phyloP scores from a whole-genome alignment of 2,797 vertebrate genomes.

The Notolepis coatsorum region DNA sequence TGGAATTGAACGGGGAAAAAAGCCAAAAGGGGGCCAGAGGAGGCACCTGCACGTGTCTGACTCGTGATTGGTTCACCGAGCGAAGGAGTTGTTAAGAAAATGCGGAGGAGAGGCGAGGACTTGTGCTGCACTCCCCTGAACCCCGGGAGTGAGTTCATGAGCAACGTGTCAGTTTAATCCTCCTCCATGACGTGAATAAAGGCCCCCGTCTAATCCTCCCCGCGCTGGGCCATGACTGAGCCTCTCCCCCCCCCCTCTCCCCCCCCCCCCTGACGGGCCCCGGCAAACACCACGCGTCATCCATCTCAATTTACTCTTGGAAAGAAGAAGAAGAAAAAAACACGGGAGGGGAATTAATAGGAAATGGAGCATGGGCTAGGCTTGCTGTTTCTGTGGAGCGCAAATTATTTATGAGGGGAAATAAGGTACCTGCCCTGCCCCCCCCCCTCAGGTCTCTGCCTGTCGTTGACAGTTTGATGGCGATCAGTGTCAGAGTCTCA shows the following conservation, averaged over 20 bases:
- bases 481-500: constrained; percentile 78
- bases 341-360: constrained; percentile 69
- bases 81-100: constrained; percentile 17
- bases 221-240: constrained; percentile 36
- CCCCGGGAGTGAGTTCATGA: constrained; percentile 37
- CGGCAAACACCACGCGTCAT: constrained; percentile 53
- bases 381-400: constrained; percentile 62
- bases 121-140: constrained; percentile 17
- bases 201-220: constrained; percentile 42
- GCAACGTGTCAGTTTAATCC: constrained; percentile 45
- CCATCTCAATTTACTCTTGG: constrained; percentile 66
- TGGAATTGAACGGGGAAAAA: constrained; percentile 32
- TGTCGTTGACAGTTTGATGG: constrained; percentile 78
- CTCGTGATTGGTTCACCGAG: constrained; percentile 17
- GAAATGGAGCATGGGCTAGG: constrained; percentile 55
- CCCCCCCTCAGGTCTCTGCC: constrained; percentile 44
- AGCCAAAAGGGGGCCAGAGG: constrained; percentile 22
- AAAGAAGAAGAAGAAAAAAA: constrained; percentile 37
- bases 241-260: constrained; percentile 13
- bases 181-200: constrained; percentile 42
- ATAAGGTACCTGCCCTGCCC: constrained; percentile 35
- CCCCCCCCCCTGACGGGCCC: constrained; percentile 17
- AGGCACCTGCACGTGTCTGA: neutral
- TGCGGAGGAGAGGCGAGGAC: constrained; percentile 16
- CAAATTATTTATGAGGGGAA: constrained; percentile 76